phyloP scores from a whole-genome alignment of 2,797 vertebrate species.

The Hyperoplus immaculatus region DNA sequence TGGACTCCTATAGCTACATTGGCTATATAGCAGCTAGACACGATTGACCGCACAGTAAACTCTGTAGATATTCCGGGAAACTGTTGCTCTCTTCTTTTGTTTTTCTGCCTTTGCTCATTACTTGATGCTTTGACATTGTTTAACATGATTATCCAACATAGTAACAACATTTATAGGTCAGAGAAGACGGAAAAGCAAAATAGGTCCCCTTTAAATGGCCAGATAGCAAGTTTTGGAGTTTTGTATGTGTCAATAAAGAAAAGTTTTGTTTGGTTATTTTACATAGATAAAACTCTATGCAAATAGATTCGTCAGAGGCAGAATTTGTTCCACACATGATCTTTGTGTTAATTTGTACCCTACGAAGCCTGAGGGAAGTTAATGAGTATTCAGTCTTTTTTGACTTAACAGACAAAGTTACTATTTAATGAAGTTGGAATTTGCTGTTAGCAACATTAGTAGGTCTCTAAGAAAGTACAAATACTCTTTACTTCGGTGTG shows the following conservation, averaged over 20 bases:
- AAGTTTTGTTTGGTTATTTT: slow-evolving; percentile 31
- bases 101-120: no score
- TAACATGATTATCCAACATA: no score
- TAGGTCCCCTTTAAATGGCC: no score
- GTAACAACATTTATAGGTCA: no score
- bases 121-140: no score
- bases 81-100: no score
- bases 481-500: neutral
- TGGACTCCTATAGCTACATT: no score
- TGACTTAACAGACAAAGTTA: slow-evolving; percentile 39
- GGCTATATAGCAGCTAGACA: no score
- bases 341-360: slow-evolving; percentile 27
- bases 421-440: slow-evolving; percentile 57
- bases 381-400: slow-evolving; percentile 45
- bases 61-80: no score
- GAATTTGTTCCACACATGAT: neutral
- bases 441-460: neutral
- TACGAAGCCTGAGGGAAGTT: slow-evolving; percentile 29
- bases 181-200: no score
- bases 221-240: neutral
- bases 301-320: slow-evolving; percentile 29
- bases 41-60: no score
- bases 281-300: slow-evolving; percentile 50
- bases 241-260: neutral
- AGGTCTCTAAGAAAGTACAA: no score